Evolutionary conservation across 2,888 invertebrate species (phyloP).

Genomic region (Pantelozetes paolii): DNA sequence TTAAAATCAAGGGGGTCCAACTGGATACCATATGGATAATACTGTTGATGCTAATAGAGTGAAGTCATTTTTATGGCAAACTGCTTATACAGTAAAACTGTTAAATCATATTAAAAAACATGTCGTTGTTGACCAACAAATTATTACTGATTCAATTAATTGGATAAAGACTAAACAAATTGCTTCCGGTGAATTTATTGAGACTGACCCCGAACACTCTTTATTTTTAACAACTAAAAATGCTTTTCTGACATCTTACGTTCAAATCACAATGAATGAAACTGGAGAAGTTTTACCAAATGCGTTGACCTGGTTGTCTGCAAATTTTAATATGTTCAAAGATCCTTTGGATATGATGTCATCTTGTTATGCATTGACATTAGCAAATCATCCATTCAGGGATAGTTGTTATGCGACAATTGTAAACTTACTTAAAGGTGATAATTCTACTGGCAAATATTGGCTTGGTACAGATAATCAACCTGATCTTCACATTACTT

Average conservation of each 20-base stretch:
- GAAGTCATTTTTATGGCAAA: too few species aligned
- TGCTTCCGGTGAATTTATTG: background rate
- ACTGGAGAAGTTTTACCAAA: background rate
- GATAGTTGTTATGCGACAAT: background rate
- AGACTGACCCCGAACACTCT: background rate
- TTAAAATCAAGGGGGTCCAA: too few species aligned
- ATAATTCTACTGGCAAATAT: background rate
- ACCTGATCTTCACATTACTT: background rate
- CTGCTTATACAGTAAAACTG: too few species aligned
- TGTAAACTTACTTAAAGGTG: background rate
- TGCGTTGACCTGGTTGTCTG: background rate
- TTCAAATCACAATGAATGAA: background rate
- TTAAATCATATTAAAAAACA: too few species aligned
- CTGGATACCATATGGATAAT: too few species aligned
- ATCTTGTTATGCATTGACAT: background rate
- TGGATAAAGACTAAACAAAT: background rate
- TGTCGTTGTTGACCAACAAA: background rate
- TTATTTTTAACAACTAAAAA: background rate
- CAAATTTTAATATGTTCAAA: background rate
- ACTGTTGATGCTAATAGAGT: too few species aligned
- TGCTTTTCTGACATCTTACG: conserved; percentile 1
- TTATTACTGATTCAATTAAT: background rate
- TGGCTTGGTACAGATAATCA: background rate
- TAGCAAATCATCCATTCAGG: background rate
- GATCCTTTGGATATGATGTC: background rate